These are phyloP conservation scores for Hydriomena furcata DNA, from an alignment of 2,888 invertebrate genomes.

Conservation along the genomic window DNA sequence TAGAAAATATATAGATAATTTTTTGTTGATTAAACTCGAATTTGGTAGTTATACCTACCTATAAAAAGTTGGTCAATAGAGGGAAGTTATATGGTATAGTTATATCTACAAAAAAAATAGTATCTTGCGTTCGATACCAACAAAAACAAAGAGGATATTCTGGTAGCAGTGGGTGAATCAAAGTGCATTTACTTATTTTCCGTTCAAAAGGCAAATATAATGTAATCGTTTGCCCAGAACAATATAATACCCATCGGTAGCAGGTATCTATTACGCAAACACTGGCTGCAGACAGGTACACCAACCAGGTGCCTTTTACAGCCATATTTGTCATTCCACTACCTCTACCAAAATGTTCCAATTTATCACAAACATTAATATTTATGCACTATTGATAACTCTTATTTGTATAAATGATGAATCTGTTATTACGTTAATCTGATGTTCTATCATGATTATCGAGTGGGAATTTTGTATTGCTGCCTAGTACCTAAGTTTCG, in stretches of 20 bases:
- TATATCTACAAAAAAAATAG: too few species aligned
- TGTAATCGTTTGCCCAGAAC: slow-evolving; percentile 33
- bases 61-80: too few species aligned
- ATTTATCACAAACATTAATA: slow-evolving; percentile 66
- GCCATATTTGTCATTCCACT: slow-evolving; percentile 71
- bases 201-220: slow-evolving; percentile 13
- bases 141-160: not conserved
- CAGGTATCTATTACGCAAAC: slow-evolving; percentile 45
- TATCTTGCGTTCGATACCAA: too few species aligned
- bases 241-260: slow-evolving; percentile 40
- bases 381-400: slow-evolving; percentile 54
- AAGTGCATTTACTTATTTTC: slow-evolving; percentile 11
- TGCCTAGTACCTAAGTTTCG: not conserved
- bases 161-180: not conserved
- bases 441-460: not conserved
- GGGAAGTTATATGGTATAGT: too few species aligned
- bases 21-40: too few species aligned
- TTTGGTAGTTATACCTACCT: too few species aligned
- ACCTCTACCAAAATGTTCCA: slow-evolving; percentile 61
- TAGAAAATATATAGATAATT: too few species aligned
- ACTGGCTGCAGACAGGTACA: slow-evolving; percentile 61
- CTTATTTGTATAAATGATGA: slow-evolving; percentile 27
- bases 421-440: slow-evolving; percentile 3
- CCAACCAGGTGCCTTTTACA: slow-evolving; percentile 72
- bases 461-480: not conserved